Evolutionary conservation across 64 coral and sea anemone species (phyloP), one percentile per base, ranked within the genome.

Genomic region (Stylophora pistillata): DNA sequence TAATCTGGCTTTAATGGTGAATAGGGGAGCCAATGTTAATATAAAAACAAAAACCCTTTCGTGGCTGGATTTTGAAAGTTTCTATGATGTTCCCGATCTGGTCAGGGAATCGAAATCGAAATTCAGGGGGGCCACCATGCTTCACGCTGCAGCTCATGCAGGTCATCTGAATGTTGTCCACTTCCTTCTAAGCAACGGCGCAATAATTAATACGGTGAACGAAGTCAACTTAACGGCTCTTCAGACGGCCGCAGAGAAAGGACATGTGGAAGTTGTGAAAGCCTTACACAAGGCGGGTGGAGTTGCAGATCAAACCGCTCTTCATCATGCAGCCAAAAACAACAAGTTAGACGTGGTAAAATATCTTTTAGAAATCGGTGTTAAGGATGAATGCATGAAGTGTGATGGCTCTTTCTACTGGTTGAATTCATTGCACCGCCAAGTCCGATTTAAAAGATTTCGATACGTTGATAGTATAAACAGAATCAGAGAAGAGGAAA

Each of bases 331-430:
- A 57, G 86, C 86, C 12, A 32, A 30, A 25, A 88, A 76, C 29
- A 74, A 74, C 9, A 73, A 58, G 53, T 60, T 59, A 63, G 53
- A 76, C 21, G 86, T 88, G 9, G 73, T 88, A 30, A 74, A 63
- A 53, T 88, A 41, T 12, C 72, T 88, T 52, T 74, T 76, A 27
- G 27, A 74, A 58, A 88, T 74, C 0, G 72, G 72, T 63, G 53
- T 88, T 3, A 61, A 1, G 30, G 70, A 88, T 58, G 16, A 23
- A 31, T 88, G 86, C 73, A 74, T 77, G 86, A 65, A 6, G 34
- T 81, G 78, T 23, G 78, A 81, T 75, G 86, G 86, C 13, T 88
- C 86, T 15, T 64, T 77, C 30, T 88, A 88, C 31, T 88, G 86
- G 86, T 73, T 88, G n/a, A 23, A 25, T 5, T 9, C 3, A 34